These are phyloP conservation scores for Diplodus puntazzo DNA, from an alignment of 2,797 vertebrate species.

Conservation along the genomic window DNA sequence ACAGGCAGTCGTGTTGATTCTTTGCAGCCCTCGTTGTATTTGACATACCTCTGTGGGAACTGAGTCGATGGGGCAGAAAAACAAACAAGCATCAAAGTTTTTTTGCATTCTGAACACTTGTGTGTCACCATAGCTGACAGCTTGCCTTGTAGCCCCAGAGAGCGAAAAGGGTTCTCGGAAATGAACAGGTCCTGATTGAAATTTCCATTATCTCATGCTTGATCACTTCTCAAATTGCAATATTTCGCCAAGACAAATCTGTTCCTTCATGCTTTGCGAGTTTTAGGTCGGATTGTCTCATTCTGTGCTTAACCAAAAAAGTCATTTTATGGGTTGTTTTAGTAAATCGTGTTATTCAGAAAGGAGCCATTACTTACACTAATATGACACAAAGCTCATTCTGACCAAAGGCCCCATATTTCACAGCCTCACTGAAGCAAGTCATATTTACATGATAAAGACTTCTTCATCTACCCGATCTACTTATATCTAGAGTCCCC, in stretches of 20 bases:
- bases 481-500: slow-evolving; percentile 51
- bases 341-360: slow-evolving; percentile 69
- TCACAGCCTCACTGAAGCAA: slow-evolving; percentile 57
- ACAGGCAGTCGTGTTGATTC: slow-evolving; percentile 40
- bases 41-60: slow-evolving; percentile 51
- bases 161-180: slow-evolving; percentile 46
- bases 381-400: slow-evolving; percentile 73
- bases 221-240: slow-evolving; percentile 77
- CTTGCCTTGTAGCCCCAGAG: slow-evolving; percentile 55
- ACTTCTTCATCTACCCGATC: slow-evolving; percentile 62
- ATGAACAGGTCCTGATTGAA: slow-evolving; percentile 72
- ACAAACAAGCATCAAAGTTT: slow-evolving; percentile 56
- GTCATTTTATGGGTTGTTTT: slow-evolving; percentile 73
- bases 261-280: slow-evolving; percentile 70
- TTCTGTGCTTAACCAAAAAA: slow-evolving; percentile 58
- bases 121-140: slow-evolving; percentile 55
- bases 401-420: slow-evolving; percentile 68
- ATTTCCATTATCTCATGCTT: slow-evolving; percentile 76
- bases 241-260: slow-evolving; percentile 73
- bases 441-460: slow-evolving; percentile 77
- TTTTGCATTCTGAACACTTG: slow-evolving; percentile 48
- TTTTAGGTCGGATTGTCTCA: slow-evolving; percentile 67
- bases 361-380: slow-evolving; percentile 73
- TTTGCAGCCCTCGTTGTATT: slow-evolving; percentile 39
- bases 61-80: slow-evolving; percentile 64